phyloP scores from a whole-genome alignment of 2,888 invertebrate genomes.

The Bibio marci region DNA sequence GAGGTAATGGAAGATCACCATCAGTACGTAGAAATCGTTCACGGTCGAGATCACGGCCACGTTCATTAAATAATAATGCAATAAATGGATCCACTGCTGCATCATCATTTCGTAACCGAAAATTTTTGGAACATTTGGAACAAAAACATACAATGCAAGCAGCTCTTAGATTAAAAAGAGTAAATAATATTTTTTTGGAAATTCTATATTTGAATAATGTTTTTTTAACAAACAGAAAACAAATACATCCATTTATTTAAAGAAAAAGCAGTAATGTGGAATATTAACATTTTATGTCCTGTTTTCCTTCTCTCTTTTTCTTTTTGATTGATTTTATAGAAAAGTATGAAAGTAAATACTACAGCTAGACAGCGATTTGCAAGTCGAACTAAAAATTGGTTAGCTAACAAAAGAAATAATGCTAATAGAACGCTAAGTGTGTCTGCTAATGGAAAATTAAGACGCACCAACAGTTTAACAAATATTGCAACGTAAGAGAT shows the following conservation, averaged over 20 bases:
- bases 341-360: constrained; percentile 23
- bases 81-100: constrained; percentile 2
- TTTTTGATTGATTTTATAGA: constrained; percentile 21
- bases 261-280: constrained; percentile 4
- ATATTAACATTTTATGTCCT: constrained; percentile 6
- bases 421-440: constrained; percentile 22
- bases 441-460: constrained; percentile 22
- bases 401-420: constrained; percentile 16
- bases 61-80: background rate
- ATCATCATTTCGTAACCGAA: constrained; percentile 21
- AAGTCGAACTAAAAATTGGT: constrained; percentile 12
- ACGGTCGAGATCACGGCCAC: constrained; percentile 1
- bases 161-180: constrained; percentile 28
- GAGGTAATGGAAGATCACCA: constrained; percentile 12
- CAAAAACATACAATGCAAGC: constrained; percentile 16
- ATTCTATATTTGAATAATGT: too few species aligned
- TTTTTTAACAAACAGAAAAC: background rate
- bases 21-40: constrained; percentile 4
- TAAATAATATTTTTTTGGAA: constrained; percentile 12
- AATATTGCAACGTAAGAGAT: constrained; percentile 29
- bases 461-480: constrained; percentile 23
- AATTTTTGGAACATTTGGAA: constrained; percentile 23
- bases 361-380: constrained; percentile 10
- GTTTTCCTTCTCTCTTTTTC: background rate
- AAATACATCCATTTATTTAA: constrained; percentile 7